Evolutionary conservation across 2,113 vertebrate genomes (phyloP), one percentile per base, ranked within the genome.

Genomic region (Gopherus evgoodei): DNA sequence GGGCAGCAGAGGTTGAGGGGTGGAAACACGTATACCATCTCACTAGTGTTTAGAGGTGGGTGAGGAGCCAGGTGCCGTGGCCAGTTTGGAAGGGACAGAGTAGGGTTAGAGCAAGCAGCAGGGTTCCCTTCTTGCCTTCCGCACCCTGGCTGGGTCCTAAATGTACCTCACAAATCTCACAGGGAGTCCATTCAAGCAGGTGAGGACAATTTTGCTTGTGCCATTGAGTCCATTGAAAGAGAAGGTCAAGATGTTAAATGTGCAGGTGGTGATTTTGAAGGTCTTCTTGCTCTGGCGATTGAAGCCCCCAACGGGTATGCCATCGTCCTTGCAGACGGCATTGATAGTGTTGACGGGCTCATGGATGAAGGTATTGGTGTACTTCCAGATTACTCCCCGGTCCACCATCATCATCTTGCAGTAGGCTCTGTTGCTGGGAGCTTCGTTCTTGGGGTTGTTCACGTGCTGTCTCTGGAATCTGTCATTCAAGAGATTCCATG

Each of bases 241-340:
- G 31, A 65, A 9, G 31, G 31, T n/a, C 62, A 6, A 8, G 31
- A 2, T 2, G 62, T 65, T 65, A 6, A 35, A 35, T 8, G 62
- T 65, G 62, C 62, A 65, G 62, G 3, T 31, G 31, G 62, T 65
- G 29, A 35, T 17, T 6, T 16, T 7, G 7, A 35, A 65, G 6
- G 14, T 1, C 1, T 3, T 7, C 14, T 8, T 17, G 16, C 31
- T 65, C 62, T 8, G 2, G 7, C 6, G 6, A 6, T 2, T 3
- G 14, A 65, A 8, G 29, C 14, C 13, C 31, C 62, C 62, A 31
- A 8, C 7, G 6, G 14, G 13, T 17, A 65, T 8, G 31, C 62
- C 62, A 4, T 5, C 62, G 2, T 2, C 14, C 1, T 8, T 65
- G 31, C 62, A 65, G 14, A 65, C 16, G 14, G 14, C 11, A 3